Evolutionary conservation across 2,113 vertebrate genomes (phyloP), one percentile per base, ranked within the genome.

Genomic region (Neoarius graeffei): DNA sequence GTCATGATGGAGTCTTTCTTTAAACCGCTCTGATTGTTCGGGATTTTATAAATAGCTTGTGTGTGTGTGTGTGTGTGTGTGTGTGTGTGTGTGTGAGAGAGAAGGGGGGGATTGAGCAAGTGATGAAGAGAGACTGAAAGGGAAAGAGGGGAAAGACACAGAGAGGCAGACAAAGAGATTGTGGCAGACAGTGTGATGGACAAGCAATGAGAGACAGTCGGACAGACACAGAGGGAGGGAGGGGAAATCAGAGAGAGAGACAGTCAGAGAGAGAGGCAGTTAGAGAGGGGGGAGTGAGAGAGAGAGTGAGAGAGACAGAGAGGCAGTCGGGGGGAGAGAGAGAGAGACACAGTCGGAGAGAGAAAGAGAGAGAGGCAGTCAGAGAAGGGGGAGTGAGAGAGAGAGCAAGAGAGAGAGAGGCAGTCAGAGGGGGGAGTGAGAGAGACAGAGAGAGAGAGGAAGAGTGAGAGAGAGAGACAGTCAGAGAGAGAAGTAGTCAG

Each of bases 1-100:
- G 69, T 42, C 54, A 17, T 85, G 67, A 57, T 59, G 27, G 66
- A 85, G 54, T 42, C 67, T 85, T 35, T 4, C 35, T 30, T 35
- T 71, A 85, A 69, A 73, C 67, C 42, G 52, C 67, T 85, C 50
- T 30, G 83, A 56, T 30, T 84, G 50, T 35, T 71, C 9, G 11
- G 14, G 20, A 11, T 71, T 71, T 84, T 54, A 57, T 57, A 86
- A 81, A 81, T 81, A 59, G 23, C 74, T 54, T 52, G 15, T 54
- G 17, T 35, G 35, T 42, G 35, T 20, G 30, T 20, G 69, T n/a
- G n/a, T n/a, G n/a, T n/a, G n/a, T n/a, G n/a, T n/a, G n/a, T n/a
- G n/a, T n/a, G n/a, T n/a, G n/a, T n/a, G n/a, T n/a, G n/a, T n/a
- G n/a, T n/a, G n/a, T n/a, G n/a, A n/a, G n/a, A n/a, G n/a, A n/a